Evolutionary conservation across 2,797 vertebrate genomes (phyloP).

Genomic region (Chrosomus eos): DNA sequence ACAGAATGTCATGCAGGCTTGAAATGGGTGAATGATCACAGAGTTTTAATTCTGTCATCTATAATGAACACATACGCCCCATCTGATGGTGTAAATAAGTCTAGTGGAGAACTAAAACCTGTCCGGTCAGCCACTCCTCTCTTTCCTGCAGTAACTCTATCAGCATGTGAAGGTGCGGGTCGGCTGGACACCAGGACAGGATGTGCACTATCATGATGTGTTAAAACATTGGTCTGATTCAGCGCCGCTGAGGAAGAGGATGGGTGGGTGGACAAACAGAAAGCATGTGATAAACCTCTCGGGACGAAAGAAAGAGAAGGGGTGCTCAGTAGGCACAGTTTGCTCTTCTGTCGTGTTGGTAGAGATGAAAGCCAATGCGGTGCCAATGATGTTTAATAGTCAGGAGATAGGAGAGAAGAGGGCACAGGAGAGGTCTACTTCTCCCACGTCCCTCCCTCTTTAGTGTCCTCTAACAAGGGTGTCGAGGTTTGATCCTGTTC

Average conservation of each 20-base stretch:
- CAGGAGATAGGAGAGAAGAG: slow-evolving; percentile 47
- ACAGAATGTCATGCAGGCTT: neutral
- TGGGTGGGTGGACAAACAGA: slow-evolving; percentile 71
- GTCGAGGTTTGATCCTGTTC: slow-evolving; percentile 66
- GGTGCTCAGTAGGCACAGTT: slow-evolving; percentile 6
- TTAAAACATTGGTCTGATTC: slow-evolving; percentile 61
- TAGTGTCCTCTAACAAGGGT: slow-evolving; percentile 65
- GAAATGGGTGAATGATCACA: neutral
- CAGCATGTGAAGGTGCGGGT: slow-evolving; percentile 56
- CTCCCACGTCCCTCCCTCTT: slow-evolving; percentile 64
- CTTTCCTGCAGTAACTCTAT: slow-evolving; percentile 73
- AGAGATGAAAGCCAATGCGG: slow-evolving; percentile 56
- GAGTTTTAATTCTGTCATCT: neutral
- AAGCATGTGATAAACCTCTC: slow-evolving; percentile 63
- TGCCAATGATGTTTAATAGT: slow-evolving; percentile 58
- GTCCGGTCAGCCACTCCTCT: slow-evolving; percentile 56
- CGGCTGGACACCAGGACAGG: slow-evolving; percentile 33
- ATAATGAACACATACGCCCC: neutral
- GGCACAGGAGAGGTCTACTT: slow-evolving; percentile 56
- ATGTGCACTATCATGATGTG: slow-evolving; percentile 57
- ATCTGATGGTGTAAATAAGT: slow-evolving; percentile 61
- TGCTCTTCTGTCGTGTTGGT: slow-evolving; percentile 57
- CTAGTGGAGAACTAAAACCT: slow-evolving; percentile 56
- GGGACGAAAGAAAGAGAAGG: slow-evolving; percentile 54
- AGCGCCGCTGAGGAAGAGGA: slow-evolving; percentile 66